Conservation (phyloP, 1,140 invertebrate genomes). For the Neodiprion pinetum region DNA sequence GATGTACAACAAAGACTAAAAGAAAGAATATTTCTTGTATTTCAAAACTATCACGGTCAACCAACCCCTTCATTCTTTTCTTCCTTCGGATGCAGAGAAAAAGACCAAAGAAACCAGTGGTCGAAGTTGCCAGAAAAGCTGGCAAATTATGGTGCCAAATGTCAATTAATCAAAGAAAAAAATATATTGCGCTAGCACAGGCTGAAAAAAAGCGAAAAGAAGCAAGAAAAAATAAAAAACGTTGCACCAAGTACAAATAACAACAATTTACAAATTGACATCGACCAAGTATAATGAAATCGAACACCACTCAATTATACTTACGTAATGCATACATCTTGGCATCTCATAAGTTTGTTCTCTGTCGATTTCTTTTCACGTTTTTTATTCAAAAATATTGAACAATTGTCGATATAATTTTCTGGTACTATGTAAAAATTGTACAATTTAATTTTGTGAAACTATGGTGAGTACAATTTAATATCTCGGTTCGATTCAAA, state of each 20-base stretch:
- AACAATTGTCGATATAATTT: no score
- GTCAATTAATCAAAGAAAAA: slow-evolving; percentile 43
- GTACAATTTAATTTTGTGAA: no score
- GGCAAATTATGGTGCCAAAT: slow-evolving; percentile 51
- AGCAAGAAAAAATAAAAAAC: slow-evolving; percentile 28
- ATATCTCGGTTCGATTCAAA: no score
- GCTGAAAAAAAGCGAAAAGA: slow-evolving; percentile 47
- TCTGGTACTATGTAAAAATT: no score
- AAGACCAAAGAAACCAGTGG: slow-evolving; percentile 45
- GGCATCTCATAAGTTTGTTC: no score
- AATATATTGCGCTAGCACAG: slow-evolving; percentile 53
- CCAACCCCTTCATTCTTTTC: slow-evolving; percentile 56
- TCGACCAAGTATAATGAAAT: no score
- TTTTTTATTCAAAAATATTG: no score
- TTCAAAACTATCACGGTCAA: slow-evolving; percentile 22
- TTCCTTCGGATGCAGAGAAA: slow-evolving; percentile 46
- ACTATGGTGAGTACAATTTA: no score
- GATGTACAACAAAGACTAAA: not conserved
- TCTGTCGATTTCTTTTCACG: no score
- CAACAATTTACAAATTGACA: not conserved
- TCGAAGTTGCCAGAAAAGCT: slow-evolving; percentile 47
- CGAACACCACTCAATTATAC: no score
- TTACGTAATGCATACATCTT: no score
- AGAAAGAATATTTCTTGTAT: no score
- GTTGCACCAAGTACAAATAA: slow-evolving; percentile 13